Conservation (phyloP, 2,797 vertebrate species). For the Eupleurogrammus muticus region DNA sequence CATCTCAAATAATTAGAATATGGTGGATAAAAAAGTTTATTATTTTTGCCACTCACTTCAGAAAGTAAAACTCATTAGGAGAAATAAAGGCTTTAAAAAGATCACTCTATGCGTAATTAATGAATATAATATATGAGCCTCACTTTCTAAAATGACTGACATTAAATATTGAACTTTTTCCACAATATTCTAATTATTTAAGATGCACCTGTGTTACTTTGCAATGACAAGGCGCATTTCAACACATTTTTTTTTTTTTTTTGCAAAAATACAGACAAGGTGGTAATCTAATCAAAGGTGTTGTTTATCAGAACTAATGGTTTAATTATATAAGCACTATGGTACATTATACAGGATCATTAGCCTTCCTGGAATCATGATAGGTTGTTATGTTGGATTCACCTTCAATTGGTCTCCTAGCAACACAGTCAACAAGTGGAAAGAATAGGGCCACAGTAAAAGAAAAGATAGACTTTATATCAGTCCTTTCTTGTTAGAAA, state of each 20-base stretch:
- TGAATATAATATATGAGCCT: too few relatives aligned
- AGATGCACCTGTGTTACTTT: too few relatives aligned
- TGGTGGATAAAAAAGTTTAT: too few relatives aligned
- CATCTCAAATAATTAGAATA: too few relatives aligned
- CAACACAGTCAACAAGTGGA: background rate
- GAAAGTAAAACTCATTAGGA: too few relatives aligned
- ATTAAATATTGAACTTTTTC: too few relatives aligned
- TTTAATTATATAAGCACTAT: constrained; percentile 23
- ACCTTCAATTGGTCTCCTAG: constrained; percentile 13
- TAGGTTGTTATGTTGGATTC: constrained; percentile 9
- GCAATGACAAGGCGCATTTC: constrained; percentile 7
- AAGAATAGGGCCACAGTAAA: background rate
- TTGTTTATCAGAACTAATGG: constrained; percentile 19
- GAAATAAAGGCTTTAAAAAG: too few relatives aligned
- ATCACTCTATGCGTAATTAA: too few relatives aligned
- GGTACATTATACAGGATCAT: constrained; percentile 34
- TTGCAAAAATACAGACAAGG: constrained; percentile 6
- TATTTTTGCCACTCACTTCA: too few relatives aligned
- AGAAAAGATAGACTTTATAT: background rate
- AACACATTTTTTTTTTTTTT: background rate
- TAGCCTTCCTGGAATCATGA: constrained; percentile 15
- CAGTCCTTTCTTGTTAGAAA: background rate
- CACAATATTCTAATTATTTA: too few relatives aligned
- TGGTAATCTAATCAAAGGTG: background rate
- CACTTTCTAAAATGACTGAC: too few relatives aligned